These are phyloP conservation scores for Etheostoma spectabile DNA, from an alignment of 2,113 vertebrate genomes.

Conservation along the genomic window DNA sequence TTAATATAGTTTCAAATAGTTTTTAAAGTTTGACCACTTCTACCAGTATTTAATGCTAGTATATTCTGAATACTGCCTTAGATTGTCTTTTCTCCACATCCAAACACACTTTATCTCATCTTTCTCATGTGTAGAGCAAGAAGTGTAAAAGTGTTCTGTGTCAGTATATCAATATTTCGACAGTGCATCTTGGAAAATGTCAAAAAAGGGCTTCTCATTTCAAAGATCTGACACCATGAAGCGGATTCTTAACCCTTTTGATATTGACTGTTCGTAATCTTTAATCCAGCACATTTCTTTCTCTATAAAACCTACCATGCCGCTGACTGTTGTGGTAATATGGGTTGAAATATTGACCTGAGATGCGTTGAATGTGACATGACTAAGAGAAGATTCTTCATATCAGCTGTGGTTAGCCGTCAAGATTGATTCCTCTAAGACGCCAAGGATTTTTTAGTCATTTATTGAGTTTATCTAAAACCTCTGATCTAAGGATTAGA, in stretches of 20 bases:
- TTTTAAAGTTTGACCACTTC: too few species aligned
- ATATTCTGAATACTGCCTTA: too few species aligned
- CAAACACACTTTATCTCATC: too few species aligned
- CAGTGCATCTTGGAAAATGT: neutral
- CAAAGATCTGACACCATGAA: neutral
- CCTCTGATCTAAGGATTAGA: conserved; percentile 21
- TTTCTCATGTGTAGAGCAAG: neutral
- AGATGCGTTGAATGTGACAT: neutral
- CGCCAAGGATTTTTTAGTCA: neutral
- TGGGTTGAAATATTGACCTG: conserved; percentile 1
- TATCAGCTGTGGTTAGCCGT: neutral
- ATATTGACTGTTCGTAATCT: neutral
- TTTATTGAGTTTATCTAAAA: neutral
- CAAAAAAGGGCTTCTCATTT: neutral
- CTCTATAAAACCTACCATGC: neutral
- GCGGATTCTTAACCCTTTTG: neutral
- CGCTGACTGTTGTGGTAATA: neutral
- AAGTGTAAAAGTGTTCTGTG: neutral
- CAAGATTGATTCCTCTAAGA: neutral
- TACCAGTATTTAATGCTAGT: too few species aligned
- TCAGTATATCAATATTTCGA: neutral
- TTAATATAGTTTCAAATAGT: too few species aligned
- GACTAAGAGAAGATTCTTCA: neutral
- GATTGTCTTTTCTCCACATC: too few species aligned
- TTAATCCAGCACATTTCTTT: neutral